Evolutionary conservation across 2,888 invertebrate species (phyloP), one percentile per base, ranked within the genome.

Genomic region (Volucella inflata): DNA sequence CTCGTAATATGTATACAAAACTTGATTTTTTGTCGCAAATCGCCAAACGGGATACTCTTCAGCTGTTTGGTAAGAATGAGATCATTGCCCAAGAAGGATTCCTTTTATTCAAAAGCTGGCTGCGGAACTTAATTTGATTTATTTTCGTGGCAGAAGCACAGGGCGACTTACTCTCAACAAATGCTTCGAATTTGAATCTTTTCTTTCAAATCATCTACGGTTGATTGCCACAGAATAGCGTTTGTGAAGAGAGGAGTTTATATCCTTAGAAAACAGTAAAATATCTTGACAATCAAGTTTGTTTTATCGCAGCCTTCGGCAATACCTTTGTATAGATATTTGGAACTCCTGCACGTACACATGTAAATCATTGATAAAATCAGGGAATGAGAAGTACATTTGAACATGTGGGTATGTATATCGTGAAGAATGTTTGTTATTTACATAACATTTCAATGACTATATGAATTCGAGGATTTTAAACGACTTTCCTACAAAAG

Each of bases 11-110:
- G n/a, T n/a, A n/a, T n/a, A n/a, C n/a, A n/a, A 21, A 85, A 85
- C 85, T 81, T 72, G 85, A 77, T 85, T 85, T n/a, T 80, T 67
- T 55, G 60, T 40, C 30, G 14, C 30, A 62, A 64, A 77, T 85
- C 81, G 46, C 76, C 72, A 70, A 76, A 85, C 46, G 72, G 85
- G 85, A 81, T 71, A 59, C 30, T 76, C 60, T 55, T 68, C 65
- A 75, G 74, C 70, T 70, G 72, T 74, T 55, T n/a, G 14, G 14
- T 38, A 46, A 36, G 14, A 40, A 38, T 16, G n/a, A 62, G 50
- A 72, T 71, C 38, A 14, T 46, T 68, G 2, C 14, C 16, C 30
- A 21, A 36, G 76, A 57, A 46, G 60, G 60, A 38, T 12, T 55
- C 64, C 17, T 70, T 62, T 21, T n/a, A n/a, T 55, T 71, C 42